phyloP scores from a whole-genome alignment of 2,113 vertebrate genomes.

The Dicrurus megarhynchus region DNA sequence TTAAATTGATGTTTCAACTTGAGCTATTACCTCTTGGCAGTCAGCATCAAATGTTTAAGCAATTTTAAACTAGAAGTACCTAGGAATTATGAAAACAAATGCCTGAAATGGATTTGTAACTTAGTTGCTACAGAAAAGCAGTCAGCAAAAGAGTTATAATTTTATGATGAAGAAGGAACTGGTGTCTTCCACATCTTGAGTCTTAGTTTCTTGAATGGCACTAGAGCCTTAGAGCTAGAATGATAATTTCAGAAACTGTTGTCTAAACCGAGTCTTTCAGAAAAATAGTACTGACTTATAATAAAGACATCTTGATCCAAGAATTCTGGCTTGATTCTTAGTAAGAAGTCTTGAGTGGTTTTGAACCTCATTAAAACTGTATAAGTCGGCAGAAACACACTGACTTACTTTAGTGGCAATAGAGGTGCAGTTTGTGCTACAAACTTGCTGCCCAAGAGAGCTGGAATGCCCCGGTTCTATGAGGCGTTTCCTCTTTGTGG shows the following conservation, averaged over 20 bases:
- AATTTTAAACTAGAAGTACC: background rate
- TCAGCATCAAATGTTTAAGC: background rate
- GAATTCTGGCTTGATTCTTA: background rate
- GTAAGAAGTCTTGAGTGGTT: background rate
- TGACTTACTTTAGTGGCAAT: background rate
- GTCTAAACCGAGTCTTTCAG: background rate
- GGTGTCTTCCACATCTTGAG: background rate
- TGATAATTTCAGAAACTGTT: background rate
- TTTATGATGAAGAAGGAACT: background rate
- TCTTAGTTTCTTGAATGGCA: background rate
- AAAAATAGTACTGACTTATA: background rate
- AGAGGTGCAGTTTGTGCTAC: background rate
- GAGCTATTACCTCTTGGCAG: background rate
- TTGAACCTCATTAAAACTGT: background rate
- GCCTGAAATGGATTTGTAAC: background rate
- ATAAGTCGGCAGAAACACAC: background rate
- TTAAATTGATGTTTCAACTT: background rate
- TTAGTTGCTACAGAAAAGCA: background rate
- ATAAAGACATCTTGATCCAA: background rate
- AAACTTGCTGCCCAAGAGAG: background rate
- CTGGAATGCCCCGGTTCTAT: background rate
- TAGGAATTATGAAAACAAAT: background rate
- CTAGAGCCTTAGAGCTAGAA: background rate
- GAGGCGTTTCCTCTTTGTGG: background rate
- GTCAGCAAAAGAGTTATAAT: background rate